Evolutionary conservation across 2,113 vertebrate genomes (phyloP).

Genomic region (Agelaius phoeniceus): DNA sequence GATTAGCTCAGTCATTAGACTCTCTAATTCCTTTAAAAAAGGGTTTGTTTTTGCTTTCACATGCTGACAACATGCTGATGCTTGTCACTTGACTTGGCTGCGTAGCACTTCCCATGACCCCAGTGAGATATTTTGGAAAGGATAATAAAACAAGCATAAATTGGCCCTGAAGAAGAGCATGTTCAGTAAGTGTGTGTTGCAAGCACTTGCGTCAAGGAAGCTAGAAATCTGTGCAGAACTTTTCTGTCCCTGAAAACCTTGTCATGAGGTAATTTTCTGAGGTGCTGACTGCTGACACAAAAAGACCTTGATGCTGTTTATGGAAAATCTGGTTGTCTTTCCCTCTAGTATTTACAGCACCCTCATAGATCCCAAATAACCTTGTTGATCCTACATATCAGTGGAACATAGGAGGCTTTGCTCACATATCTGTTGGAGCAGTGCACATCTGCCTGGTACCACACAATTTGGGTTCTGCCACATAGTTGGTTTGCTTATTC

Average conservation of each 20-base stretch:
- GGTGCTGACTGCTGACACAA: neutral
- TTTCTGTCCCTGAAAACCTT: neutral
- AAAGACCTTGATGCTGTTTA: neutral
- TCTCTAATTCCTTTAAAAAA: neutral
- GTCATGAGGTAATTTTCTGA: neutral
- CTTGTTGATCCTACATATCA: neutral
- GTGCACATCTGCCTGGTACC: neutral
- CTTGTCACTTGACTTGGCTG: constrained; percentile 47
- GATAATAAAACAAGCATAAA: constrained; percentile 28
- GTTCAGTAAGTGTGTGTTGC: constrained; percentile 8
- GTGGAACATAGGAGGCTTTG: neutral
- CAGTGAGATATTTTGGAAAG: constrained; percentile 37
- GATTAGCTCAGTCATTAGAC: neutral
- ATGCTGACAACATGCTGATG: constrained; percentile 32
- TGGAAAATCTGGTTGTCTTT: neutral
- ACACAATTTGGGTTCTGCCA: neutral
- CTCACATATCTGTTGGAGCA: neutral
- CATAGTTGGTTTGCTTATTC: neutral
- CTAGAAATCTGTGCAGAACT: neutral
- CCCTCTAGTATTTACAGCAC: neutral
- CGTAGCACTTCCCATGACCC: constrained; percentile 65
- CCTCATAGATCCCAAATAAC: neutral
- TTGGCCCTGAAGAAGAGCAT: constrained; percentile 9
- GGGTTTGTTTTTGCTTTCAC: constrained; percentile 7
- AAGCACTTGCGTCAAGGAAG: constrained; percentile 50